phyloP scores from a whole-genome alignment of 2,888 invertebrate species.

The Bembecia ichneumoniformis region DNA sequence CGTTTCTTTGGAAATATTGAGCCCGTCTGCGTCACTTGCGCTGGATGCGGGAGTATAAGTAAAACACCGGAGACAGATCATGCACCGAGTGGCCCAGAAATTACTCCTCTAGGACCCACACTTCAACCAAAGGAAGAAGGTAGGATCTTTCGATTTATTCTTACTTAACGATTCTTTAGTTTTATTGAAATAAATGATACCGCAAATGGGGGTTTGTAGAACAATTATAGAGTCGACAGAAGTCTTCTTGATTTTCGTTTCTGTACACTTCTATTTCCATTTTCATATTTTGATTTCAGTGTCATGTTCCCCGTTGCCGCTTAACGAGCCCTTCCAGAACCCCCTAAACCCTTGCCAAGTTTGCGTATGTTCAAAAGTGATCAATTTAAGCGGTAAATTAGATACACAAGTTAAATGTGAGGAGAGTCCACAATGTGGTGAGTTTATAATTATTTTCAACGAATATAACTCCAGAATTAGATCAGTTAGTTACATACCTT shows the following conservation, averaged over 20 bases:
- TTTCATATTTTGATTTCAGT: too few species aligned
- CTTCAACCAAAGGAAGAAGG: background rate
- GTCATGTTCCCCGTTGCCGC: conserved; percentile 42
- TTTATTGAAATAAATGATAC: too few species aligned
- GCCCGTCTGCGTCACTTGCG: conserved; percentile 40
- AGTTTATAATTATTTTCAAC: conserved; percentile 7
- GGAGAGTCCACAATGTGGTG: conserved; percentile 42
- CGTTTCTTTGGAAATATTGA: conserved; percentile 22
- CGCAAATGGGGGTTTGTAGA: too few species aligned
- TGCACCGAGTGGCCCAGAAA: background rate
- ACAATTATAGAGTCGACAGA: too few species aligned
- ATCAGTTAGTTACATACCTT: too few species aligned
- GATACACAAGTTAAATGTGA: conserved; percentile 39
- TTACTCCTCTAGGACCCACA: background rate
- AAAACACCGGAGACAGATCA: background rate
- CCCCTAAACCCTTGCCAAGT: conserved; percentile 53
- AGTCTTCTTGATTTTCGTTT: too few species aligned
- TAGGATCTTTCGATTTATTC: background rate
- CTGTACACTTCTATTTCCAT: too few species aligned
- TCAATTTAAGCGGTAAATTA: conserved; percentile 19
- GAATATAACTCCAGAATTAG: background rate
- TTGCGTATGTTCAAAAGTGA: conserved; percentile 33
- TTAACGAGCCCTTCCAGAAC: conserved; percentile 36
- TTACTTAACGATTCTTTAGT: too few species aligned
- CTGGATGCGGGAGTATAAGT: conserved; percentile 18